Evolutionary conservation across 2,888 invertebrate genomes (phyloP), one percentile per base, ranked within the genome.

Genomic region (Drosophila borealis): DNA sequence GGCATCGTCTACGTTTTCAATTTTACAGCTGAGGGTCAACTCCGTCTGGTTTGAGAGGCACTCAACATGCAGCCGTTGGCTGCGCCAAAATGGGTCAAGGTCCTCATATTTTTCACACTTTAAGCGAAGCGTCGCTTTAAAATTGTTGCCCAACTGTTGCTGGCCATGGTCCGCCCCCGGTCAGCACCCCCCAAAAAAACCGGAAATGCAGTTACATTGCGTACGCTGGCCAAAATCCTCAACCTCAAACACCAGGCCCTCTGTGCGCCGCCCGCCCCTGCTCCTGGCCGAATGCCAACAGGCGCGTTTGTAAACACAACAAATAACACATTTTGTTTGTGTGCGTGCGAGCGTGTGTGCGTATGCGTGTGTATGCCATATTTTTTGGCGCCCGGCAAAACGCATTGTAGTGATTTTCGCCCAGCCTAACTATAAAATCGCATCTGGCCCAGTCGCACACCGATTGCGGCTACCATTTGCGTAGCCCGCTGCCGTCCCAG

Each of bases 241-340:
- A 13, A 37, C 37, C 71, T 42, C 64, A 51, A 25, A 19, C 50
- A 53, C 13, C 13, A 11, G 17, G 19, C 34, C n/a, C 49, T n/a
- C 60, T 49, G 34, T 46, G 10, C 65, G 13, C 25, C 53, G 37
- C 37, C 50, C 19, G 21, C 50, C 34, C 8, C 60, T 29, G 33
- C 42, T 44, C 14, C 66, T 77, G 77, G 77, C 74, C 44, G 51
- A 59, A 49, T 56, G 78, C 64, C 77, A 74, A 64, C 64, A 67
- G 68, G 51, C 76, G 76, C 76, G 72, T 67, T 79, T 81, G 81
- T 84, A 81, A 84, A 84, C 81, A 84, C 86, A 83, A 79, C 83
- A 86, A 86, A 82, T 82, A 82, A 73, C 82, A 86, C 69, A 80
- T 61, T 81, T 78, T 29, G 74, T 56, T 49, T 59, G 39, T 29